phyloP scores from a whole-genome alignment of 2,113 vertebrate species.

The Pluvialis apricaria region DNA sequence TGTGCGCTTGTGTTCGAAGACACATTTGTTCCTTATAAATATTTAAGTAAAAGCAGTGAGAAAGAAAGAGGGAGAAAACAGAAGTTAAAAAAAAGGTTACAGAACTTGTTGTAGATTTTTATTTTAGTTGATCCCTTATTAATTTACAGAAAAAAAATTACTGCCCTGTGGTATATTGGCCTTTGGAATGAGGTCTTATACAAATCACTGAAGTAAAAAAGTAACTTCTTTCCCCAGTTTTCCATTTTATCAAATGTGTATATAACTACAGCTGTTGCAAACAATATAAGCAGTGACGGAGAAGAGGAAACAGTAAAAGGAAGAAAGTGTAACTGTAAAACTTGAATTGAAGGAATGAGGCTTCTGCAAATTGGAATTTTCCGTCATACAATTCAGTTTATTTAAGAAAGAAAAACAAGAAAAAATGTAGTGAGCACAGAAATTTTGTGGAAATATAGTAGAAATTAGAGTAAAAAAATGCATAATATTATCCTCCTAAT shows the following conservation, averaged over 20 bases:
- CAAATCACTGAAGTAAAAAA: not conserved
- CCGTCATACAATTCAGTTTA: not conserved
- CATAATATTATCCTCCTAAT: not conserved
- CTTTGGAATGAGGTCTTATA: not conserved
- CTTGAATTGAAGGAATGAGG: not conserved
- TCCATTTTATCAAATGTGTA: not conserved
- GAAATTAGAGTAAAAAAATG: not conserved
- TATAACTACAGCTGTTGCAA: not conserved
- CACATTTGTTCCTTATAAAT: not conserved
- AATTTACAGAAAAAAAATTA: not conserved
- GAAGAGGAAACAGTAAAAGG: not conserved
- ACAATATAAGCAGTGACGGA: not conserved
- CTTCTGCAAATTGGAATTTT: not conserved
- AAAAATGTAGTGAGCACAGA: rapidly evolving
- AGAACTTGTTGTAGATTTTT: not conserved
- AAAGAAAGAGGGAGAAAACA: not conserved
- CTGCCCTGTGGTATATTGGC: not conserved
- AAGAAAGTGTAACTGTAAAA: not conserved
- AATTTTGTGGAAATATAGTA: not conserved
- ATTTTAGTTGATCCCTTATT: not conserved
- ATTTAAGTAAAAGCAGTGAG: not conserved
- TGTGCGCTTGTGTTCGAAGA: not conserved
- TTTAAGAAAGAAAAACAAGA: not conserved
- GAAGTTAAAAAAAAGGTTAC: not conserved
- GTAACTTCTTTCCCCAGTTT: not conserved